Percentiles rank a stretch among this genome's conserved stretches.
Evolutionary conservation across 2,888 invertebrate species (phyloP).

Genomic region (Lithophane semibrunnea): DNA sequence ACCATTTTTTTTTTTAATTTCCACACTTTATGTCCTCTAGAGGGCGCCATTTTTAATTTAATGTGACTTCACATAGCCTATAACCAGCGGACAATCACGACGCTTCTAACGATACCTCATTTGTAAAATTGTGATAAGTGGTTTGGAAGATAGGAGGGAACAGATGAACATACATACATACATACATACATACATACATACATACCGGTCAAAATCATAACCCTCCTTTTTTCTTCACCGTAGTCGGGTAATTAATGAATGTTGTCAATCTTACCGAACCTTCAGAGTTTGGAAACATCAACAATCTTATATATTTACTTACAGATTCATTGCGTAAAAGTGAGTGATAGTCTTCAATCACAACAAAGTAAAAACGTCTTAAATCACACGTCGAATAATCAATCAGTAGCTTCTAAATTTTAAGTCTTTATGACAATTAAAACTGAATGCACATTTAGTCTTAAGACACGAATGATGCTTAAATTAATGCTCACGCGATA

Average conservation of each 20-base stretch:
- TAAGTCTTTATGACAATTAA: conserved; percentile 26
- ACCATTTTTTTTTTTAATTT: too few relatives aligned
- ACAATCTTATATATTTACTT: not conserved
- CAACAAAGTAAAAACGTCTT: conserved; percentile 1
- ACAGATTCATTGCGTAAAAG: conserved; percentile 6
- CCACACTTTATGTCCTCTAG: too few relatives aligned
- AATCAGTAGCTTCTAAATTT: conserved; percentile 9
- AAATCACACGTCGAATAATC: conserved; percentile 10
- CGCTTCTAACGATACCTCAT: too few relatives aligned
- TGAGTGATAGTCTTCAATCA: not conserved
- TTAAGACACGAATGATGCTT: conserved; percentile 24
- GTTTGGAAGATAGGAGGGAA: too few relatives aligned
- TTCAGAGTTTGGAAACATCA: not conserved
- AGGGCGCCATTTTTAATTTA: too few relatives aligned
- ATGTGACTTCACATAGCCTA: too few relatives aligned
- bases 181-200: too few relatives aligned
- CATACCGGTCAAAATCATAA: too few relatives aligned
- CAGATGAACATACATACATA: too few relatives aligned
- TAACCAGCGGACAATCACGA: too few relatives aligned
- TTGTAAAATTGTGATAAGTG: too few relatives aligned
- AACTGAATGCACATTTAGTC: conserved; percentile 13
- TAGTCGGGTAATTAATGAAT: conserved; percentile 34
- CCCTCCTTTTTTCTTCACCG: too few relatives aligned
- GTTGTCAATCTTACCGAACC: not conserved
- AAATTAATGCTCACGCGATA: conserved; percentile 26